Conservation (phyloP, 2,797 vertebrate genomes). For the Adrianichthys oophorus region DNA sequence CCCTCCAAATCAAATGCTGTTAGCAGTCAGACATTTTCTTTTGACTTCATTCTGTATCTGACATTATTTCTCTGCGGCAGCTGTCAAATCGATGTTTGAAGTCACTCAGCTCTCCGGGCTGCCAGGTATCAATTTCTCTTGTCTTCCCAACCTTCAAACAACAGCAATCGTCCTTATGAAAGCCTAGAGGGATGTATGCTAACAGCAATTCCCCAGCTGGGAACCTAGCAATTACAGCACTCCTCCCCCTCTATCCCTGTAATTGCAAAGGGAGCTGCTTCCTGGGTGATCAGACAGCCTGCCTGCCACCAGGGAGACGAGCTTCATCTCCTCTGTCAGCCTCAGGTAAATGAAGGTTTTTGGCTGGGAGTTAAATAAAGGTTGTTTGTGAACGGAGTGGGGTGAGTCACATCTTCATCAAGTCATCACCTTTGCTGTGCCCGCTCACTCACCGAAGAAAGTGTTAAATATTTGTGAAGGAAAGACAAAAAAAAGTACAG, state of each 20-base stretch:
- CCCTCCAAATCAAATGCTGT: slow-evolving; percentile 37
- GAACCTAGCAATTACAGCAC: slow-evolving; percentile 75
- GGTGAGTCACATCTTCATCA: slow-evolving; percentile 48
- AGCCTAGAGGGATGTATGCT: slow-evolving; percentile 73
- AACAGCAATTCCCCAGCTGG: slow-evolving; percentile 76
- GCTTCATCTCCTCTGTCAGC: slow-evolving; percentile 59
- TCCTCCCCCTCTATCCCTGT: slow-evolving; percentile 59
- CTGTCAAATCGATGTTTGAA: slow-evolving; percentile 58
- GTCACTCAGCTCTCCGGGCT: slow-evolving; percentile 50
- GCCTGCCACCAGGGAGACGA: slow-evolving; percentile 62
- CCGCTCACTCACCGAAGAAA: background rate
- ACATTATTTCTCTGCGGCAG: slow-evolving; percentile 34
- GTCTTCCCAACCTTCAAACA: slow-evolving; percentile 73
- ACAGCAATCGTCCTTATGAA: slow-evolving; percentile 66
- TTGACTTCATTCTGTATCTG: slow-evolving; percentile 30
- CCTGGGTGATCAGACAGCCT: slow-evolving; percentile 62
- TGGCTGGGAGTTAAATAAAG: slow-evolving; percentile 65
- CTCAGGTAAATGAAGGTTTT: slow-evolving; percentile 64
- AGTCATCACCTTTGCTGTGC: slow-evolving; percentile 29
- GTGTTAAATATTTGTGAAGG: slow-evolving; percentile 2
- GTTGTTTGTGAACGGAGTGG: slow-evolving; percentile 54
- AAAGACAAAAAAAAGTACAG: slow-evolving; percentile 15
- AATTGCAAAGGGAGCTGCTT: slow-evolving; percentile 74
- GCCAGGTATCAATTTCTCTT: slow-evolving; percentile 72
- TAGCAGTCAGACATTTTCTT: slow-evolving; percentile 34